Conservation (phyloP, 1,140 invertebrate genomes). For the Drosophila subpulchrella region DNA sequence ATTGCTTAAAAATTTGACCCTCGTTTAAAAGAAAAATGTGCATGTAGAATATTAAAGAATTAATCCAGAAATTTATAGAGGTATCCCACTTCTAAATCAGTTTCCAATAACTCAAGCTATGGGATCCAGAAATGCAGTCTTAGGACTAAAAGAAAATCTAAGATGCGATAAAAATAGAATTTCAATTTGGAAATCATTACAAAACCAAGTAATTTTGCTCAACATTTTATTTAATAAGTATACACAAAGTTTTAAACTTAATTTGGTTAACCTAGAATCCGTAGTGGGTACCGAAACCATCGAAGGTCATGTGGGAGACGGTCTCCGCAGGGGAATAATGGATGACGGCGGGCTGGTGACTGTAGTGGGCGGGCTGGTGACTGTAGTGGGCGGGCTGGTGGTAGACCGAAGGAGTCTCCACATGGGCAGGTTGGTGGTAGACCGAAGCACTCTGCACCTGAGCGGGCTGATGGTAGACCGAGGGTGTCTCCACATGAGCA, state of each 20-base stretch:
- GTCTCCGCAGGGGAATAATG: constrained; percentile 86
- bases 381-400: constrained; percentile 45
- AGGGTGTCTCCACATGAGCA: constrained; percentile 8
- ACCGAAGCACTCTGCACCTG: constrained; percentile 1
- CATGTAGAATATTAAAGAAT: no score
- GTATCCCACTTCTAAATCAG: no score
- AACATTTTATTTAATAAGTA: constrained; percentile 13
- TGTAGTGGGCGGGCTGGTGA: constrained; percentile 43
- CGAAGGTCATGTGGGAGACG: constrained; percentile 86
- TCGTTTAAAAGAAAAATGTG: no score
- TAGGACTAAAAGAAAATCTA: no score
- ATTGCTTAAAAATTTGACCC: no score
- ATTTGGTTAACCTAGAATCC: constrained; percentile 73
- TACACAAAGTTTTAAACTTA: background rate
- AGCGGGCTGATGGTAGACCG: constrained; percentile 40
- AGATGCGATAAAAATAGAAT: no score
- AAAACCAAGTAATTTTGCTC: background rate
- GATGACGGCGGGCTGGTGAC: constrained; percentile 68
- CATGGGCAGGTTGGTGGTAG: constrained; percentile 17
- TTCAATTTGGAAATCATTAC: background rate
- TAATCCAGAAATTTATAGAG: no score
- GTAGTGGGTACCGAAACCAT: constrained; percentile 85
- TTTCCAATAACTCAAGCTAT: no score
- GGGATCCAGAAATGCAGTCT: no score
- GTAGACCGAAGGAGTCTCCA: constrained; percentile 13